A percentile compares a stretch with the other conserved stretches of the same genome.
These are phyloP conservation scores for Colletes gigas DNA, from an alignment of 1,140 invertebrate genomes.

Conservation along the genomic window DNA sequence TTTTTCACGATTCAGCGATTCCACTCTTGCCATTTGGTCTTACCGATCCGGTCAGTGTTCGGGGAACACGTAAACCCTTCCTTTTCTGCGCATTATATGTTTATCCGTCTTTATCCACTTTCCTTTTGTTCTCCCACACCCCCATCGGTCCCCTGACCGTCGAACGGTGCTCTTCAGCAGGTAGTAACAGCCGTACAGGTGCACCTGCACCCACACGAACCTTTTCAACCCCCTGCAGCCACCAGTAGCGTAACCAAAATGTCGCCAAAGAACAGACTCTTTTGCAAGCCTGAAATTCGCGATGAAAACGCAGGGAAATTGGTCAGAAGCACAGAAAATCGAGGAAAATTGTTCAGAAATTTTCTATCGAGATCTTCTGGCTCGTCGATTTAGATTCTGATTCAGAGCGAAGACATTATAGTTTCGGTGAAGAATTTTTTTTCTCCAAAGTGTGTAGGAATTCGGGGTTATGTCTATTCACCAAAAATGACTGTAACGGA, in stretches of 20 bases:
- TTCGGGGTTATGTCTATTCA: too few species aligned
- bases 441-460: too few species aligned
- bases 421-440: too few species aligned
- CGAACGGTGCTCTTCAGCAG: constrained; percentile 27
- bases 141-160: neutral
- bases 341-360: too few species aligned
- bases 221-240: neutral
- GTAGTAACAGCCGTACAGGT: constrained; percentile 36
- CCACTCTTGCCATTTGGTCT: constrained; percentile 51
- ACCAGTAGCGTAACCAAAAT: constrained; percentile 8
- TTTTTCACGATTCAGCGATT: constrained; percentile 70
- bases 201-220: constrained; percentile 35
- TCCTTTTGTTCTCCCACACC: constrained; percentile 35
- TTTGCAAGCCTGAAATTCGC: too few species aligned
- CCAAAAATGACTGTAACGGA: too few species aligned
- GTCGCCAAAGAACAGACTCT: neutral
- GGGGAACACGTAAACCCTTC: constrained; percentile 72
- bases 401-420: too few species aligned
- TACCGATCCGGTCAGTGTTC: constrained; percentile 60
- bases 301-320: too few species aligned
- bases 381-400: too few species aligned
- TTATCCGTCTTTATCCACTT: constrained; percentile 65
- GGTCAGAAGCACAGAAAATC: too few species aligned
- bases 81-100: constrained; percentile 70
- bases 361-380: too few species aligned